phyloP scores from a whole-genome alignment of 2,113 vertebrate genomes.

The Nannospalax galili region DNA sequence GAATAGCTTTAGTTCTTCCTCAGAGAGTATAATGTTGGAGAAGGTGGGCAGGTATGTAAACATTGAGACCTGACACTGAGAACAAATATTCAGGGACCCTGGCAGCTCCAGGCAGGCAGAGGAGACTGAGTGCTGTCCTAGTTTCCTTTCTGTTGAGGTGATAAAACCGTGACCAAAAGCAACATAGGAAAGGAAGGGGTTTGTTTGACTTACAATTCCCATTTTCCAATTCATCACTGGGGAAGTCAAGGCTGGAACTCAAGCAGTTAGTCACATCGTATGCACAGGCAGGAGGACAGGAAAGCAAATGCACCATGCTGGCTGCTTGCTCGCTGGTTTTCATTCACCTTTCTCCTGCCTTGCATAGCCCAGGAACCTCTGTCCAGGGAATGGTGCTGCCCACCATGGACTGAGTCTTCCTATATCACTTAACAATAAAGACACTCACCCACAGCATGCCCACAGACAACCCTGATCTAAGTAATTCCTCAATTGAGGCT shows the following conservation, averaged over 20 bases:
- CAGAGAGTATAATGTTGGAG: background rate
- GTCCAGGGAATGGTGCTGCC: background rate
- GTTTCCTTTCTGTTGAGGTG: too few species aligned
- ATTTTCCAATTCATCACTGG: background rate
- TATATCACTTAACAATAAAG: background rate
- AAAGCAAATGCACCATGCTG: background rate
- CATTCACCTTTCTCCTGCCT: background rate
- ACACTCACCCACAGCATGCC: background rate
- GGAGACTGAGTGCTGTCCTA: too few species aligned
- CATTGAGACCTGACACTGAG: accelerated
- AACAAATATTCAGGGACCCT: accelerated
- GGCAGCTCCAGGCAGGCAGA: too few species aligned
- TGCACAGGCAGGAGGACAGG: too few species aligned
- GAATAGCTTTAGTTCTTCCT: background rate
- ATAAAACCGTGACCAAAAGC: background rate
- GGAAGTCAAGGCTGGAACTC: background rate
- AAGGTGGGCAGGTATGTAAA: too few species aligned
- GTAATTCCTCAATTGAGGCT: too few species aligned
- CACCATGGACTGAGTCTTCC: background rate
- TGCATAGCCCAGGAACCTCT: too few species aligned
- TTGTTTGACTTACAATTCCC: background rate
- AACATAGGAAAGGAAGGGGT: background rate
- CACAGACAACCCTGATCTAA: background rate
- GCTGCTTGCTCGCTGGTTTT: background rate
- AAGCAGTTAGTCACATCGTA: background rate